These are phyloP conservation scores for Merodon equestris DNA, from an alignment of 2,888 invertebrate species.

Conservation along the genomic window DNA sequence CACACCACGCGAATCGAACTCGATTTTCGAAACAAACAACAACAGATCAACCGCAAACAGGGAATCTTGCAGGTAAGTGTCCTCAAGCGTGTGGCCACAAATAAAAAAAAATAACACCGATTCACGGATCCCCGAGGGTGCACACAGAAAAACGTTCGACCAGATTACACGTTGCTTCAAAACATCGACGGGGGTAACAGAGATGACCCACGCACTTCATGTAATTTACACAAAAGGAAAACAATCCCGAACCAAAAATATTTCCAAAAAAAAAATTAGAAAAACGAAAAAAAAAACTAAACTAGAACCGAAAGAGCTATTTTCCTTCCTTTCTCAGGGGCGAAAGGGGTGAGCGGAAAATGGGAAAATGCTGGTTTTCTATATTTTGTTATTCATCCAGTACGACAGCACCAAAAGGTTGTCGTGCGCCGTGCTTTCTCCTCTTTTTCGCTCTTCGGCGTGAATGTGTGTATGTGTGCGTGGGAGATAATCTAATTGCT, in stretches of 20 bases:
- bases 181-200: constrained; percentile 52
- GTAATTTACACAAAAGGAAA: constrained; percentile 50
- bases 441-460: neutral
- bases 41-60: constrained; percentile 21
- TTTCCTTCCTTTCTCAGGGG: constrained; percentile 6
- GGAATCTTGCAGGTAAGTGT: too few relatives aligned
- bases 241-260: constrained; percentile 2
- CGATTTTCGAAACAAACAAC: constrained; percentile 4
- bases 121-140: constrained; percentile 3
- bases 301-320: constrained; percentile 24
- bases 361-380: neutral
- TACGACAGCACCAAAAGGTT: neutral
- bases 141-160: constrained; percentile 42
- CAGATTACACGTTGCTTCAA: constrained; percentile 21
- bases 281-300: constrained; percentile 32
- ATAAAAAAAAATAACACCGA: constrained; percentile 9
- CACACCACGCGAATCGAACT: constrained; percentile 34
- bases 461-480: constrained; percentile 1
- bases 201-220: constrained; percentile 65
- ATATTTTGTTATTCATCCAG: neutral
- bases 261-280: constrained; percentile 10
- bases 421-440: neutral
- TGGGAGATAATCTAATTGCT: constrained; percentile 37
- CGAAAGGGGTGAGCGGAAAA: constrained; percentile 12
- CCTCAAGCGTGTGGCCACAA: too few relatives aligned